Base-by-base conservation (phyloP, 2,888 invertebrate genomes). In the Agonopterix heracliana region DNA sequence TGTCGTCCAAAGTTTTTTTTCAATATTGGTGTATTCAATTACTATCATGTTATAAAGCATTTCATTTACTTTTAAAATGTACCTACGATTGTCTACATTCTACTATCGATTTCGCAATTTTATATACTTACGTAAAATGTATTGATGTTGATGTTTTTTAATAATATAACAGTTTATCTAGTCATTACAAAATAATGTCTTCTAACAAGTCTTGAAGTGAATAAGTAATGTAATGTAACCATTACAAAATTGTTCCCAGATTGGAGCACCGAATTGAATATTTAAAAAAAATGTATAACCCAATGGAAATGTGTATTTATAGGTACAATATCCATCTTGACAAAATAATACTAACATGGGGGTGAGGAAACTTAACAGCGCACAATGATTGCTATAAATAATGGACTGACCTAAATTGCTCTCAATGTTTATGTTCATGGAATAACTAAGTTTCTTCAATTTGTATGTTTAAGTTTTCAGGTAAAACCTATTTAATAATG, bases 401-500 rank as follows among this genome's bases (percentile, higher is more conserved):
- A 38, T 10, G 38, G 9, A 38, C 38, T 38, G 38, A 38, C 5
- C n/a, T 38, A 38, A 38, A 38, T 38, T 38, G 38, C 38, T 38
- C 26, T 26, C 26, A 26, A 26, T 10, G n/a, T 38, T 38, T 38
- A n/a, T 2, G 38, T n/a, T 26, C 26, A 26, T 5, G 26, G 26
- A 26, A 26, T 26, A 26, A 26, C 3, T 26, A 26, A 26, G 26
- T 26, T 26, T 26, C 26, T 26, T 26, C 26, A 7, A 2, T 26
- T 5, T 26, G 26, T 26, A n/a, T 9, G 38, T n/a, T 38, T n/a
- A 38, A 38, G 38, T n/a, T n/a, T 38, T 38, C 38, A 38, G 38
- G 13, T 10, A 35, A 47, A 48, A 17, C 9, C 10, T 9, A 46
- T 54, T 46, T 60, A 51, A 63, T 67, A 67, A 75, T 75, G 74